Percentiles rank a stretch among this genome's conserved stretches.
Conservation (phyloP, 2,797 vertebrate species). For the Antrozous pallidus region DNA sequence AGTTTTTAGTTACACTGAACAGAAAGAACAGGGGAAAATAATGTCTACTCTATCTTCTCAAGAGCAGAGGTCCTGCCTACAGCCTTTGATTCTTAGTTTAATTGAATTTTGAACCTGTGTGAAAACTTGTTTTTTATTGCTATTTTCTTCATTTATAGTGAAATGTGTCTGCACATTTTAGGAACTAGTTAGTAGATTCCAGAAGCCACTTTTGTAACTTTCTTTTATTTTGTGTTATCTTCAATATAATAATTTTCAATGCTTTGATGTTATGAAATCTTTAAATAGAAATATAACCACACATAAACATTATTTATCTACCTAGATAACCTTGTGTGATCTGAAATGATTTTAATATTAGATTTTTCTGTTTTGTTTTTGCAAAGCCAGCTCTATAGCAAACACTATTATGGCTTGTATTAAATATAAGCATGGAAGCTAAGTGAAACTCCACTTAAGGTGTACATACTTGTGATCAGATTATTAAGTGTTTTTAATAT, state of each 20-base stretch:
- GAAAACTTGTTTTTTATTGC: not conserved
- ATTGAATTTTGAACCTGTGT: not conserved
- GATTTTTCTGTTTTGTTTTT: conserved; percentile 41
- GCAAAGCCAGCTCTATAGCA: not conserved
- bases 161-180: not conserved
- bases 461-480: conserved; percentile 22
- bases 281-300: not conserved
- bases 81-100: not conserved
- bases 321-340: not conserved
- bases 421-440: conserved; percentile 28
- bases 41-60: not conserved
- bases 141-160: not conserved
- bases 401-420: conserved; percentile 35
- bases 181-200: not conserved
- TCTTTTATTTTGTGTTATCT: not conserved
- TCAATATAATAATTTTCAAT: not conserved
- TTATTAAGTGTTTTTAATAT: conserved; percentile 55
- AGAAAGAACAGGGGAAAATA: not conserved
- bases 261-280: not conserved
- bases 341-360: conserved; percentile 56
- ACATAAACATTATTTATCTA: conserved; percentile 19
- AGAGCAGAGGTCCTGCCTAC: not conserved
- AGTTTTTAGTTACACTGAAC: not conserved
- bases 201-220: not conserved
- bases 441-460: conserved; percentile 5